A percentile compares a stretch with the other conserved stretches of the same genome.
Evolutionary conservation across 1,140 invertebrate genomes (phyloP).

Genomic region (Drosophila mauritiana): DNA sequence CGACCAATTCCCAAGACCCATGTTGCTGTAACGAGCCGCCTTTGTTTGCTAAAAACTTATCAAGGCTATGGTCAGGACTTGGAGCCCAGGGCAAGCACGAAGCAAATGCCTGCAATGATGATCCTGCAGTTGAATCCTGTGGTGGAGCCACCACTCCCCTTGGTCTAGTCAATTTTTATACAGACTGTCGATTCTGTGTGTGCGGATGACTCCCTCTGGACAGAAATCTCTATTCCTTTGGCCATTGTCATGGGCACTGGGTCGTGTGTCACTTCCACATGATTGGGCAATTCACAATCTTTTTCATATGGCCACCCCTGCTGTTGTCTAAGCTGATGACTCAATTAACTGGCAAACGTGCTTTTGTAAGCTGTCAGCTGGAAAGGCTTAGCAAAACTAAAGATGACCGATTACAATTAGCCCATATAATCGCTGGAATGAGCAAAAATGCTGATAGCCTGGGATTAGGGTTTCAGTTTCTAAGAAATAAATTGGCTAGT

Average conservation of each 20-base stretch:
- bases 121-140: constrained; percentile 32
- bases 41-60: constrained; percentile 80
- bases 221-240: constrained; percentile 16
- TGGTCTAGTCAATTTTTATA: constrained; percentile 57
- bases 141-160: not conserved
- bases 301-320: constrained; percentile 45
- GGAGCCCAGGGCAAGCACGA: constrained; percentile 49
- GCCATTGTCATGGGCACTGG: constrained; percentile 30
- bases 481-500: not conserved
- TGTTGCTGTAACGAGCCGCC: constrained; percentile 68
- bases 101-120: constrained; percentile 70
- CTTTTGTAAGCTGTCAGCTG: constrained; percentile 43
- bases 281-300: constrained; percentile 68
- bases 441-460: not conserved
- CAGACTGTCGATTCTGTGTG: constrained; percentile 67
- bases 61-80: constrained; percentile 64
- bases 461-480: not conserved
- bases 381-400: constrained; percentile 26
- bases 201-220: not conserved
- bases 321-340: constrained; percentile 69
- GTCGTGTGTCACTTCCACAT: constrained; percentile 62
- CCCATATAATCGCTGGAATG: constrained; percentile 10
- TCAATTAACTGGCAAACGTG: constrained; percentile 72
- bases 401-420: constrained; percentile 27
- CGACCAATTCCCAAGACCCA: constrained; percentile 52